phyloP scores from a whole-genome alignment of 1,140 invertebrate species.

The Calosoma granatense region DNA sequence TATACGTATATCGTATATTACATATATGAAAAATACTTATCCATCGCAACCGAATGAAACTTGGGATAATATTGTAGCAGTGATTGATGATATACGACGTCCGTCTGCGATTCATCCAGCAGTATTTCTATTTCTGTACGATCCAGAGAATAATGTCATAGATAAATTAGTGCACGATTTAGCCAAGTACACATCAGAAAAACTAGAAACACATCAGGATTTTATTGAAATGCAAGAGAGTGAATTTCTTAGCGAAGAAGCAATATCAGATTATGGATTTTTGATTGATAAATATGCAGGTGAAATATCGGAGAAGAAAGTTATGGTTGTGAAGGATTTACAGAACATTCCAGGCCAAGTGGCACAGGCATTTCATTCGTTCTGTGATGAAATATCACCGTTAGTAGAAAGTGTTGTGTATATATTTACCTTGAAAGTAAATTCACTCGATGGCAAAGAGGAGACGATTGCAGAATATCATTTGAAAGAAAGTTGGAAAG shows the following conservation, averaged over 20 bases:
- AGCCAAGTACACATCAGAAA: background rate
- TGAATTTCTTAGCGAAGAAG: conserved; percentile 17
- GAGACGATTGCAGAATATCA: conserved; percentile 17
- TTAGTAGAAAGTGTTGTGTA: conserved; percentile 37
- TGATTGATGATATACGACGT: background rate
- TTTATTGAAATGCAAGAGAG: background rate
- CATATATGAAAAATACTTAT: too few relatives aligned
- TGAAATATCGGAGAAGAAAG: conserved; percentile 18
- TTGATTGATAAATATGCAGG: conserved; percentile 34
- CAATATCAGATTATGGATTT: conserved; percentile 32
- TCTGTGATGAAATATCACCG: conserved; percentile 42
- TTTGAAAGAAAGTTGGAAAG: conserved; percentile 21
- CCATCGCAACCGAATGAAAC: background rate
- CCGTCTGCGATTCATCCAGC: background rate
- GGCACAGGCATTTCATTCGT: conserved; percentile 42
- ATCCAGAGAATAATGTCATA: background rate
- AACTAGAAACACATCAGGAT: background rate
- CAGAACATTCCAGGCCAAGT: conserved; percentile 34
- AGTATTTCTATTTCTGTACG: background rate
- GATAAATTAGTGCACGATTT: background rate
- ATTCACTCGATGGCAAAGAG: conserved; percentile 16
- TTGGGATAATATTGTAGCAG: background rate
- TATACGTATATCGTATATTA: too few relatives aligned
- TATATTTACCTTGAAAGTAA: conserved; percentile 38
- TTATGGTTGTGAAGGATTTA: conserved; percentile 38